Conservation (phyloP, 2,797 vertebrate genomes). For the Onychomys leucogaster region DNA sequence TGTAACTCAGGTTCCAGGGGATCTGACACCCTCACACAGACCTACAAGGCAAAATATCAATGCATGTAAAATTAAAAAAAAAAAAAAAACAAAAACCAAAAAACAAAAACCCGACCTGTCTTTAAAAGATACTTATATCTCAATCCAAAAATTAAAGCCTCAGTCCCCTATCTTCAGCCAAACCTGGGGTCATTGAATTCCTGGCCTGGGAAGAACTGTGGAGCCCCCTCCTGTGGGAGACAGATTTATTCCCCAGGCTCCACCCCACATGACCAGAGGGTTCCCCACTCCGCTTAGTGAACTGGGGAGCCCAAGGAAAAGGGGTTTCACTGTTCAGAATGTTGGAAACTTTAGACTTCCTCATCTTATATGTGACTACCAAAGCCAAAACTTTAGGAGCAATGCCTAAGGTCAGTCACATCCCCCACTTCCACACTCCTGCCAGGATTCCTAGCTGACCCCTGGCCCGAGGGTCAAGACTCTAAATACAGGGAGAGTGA, state of each 20-base stretch:
- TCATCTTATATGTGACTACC: slow-evolving; percentile 37
- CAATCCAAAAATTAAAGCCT: neutral
- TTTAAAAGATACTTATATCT: neutral
- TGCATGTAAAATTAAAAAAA: too few relatives aligned
- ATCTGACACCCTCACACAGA: neutral
- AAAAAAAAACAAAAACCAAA: neutral
- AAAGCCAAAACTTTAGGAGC: slow-evolving; percentile 45
- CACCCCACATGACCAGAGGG: neutral
- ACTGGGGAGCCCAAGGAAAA: neutral
- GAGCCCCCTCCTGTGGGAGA: neutral
- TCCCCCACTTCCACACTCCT: neutral
- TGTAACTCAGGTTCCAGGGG: neutral
- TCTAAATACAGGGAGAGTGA: neutral
- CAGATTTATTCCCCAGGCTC: neutral
- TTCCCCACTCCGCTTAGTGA: neutral
- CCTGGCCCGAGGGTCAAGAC: neutral
- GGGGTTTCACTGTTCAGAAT: neutral
- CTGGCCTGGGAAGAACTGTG: neutral
- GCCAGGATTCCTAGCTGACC: neutral
- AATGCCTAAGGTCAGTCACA: neutral
- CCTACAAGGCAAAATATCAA: neutral
- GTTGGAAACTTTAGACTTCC: neutral
- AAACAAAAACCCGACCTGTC: neutral
- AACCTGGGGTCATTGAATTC: neutral
- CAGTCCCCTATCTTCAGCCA: neutral